phyloP scores from a whole-genome alignment of 2,113 vertebrate species.

The Erythrocercus mccallii region DNA sequence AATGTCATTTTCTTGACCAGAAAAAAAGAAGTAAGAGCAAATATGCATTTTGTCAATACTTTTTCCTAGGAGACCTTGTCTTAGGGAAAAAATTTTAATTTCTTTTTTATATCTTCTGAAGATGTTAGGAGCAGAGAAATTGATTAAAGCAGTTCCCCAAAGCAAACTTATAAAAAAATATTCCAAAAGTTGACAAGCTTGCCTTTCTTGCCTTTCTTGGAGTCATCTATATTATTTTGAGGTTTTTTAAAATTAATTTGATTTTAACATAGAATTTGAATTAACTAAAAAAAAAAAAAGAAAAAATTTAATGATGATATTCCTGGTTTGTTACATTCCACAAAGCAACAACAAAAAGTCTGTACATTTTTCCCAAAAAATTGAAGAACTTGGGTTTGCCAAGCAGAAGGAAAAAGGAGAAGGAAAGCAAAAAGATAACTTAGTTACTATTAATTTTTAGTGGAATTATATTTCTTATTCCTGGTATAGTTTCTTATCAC shows the following conservation, averaged over 20 bases:
- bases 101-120: not conserved
- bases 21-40: not conserved
- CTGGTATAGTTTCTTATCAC: not conserved
- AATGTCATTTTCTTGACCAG: not conserved
- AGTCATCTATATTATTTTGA: not conserved
- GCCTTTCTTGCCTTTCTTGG: not conserved
- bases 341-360: not conserved
- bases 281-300: not conserved
- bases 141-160: not conserved
- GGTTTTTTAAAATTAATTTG: not conserved
- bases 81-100: not conserved
- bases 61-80: not conserved
- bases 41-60: not conserved
- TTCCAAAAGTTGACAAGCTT: not conserved
- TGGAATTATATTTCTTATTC: not conserved
- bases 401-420: no score
- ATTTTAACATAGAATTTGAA: not conserved
- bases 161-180: not conserved
- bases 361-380: not conserved
- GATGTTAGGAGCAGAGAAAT: not conserved
- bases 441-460: not conserved
- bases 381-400: not conserved
- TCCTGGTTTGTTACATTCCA: not conserved
- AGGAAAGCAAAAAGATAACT: not conserved
- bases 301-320: not conserved